Evolutionary conservation across 2,797 vertebrate species (phyloP), one percentile per base, ranked within the genome.

Genomic region (Ispidina lecontei): DNA sequence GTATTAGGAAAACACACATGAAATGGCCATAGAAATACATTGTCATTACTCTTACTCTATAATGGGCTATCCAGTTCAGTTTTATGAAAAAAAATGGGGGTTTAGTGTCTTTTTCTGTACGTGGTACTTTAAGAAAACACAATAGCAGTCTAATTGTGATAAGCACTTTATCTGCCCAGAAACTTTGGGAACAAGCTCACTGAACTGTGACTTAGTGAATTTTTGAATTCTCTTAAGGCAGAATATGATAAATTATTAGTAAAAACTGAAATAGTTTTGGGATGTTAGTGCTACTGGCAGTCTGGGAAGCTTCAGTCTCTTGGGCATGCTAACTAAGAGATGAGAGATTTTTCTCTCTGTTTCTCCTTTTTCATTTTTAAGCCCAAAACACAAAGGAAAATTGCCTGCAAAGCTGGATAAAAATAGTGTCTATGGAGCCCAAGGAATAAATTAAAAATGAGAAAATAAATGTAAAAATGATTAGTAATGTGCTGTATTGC

Each of bases 211-310:
- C 81, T 91, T 71, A 54, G 78, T 87, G 92, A 92, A 84, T 86
- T 83, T 95, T 92, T 86, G 59, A 93, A 84, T 75, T 89, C 62
- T 90, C 62, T 69, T 88, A 82, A 90, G 46, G 88, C 64, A 79
- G 77, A 87, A 76, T 56, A 58, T 82, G 58, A 84, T 93, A 89
- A 95, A 91, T 87, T 91, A 77, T 93, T 94, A 90, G 90, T 85
- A 77, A 95, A 90, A 64, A 62, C 37, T 63, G 37, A 89, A 95
- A 87, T 73, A 71, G 23, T 62, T 90, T 55, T 87, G 64, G 84
- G 81, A 82, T 68, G 64, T 54, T 73, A 71, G 64, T 84, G 78
- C 89, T 90, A 56, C 68, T 79, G 72, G 72, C 84, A 76, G 77
- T 73, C 60, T 84, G 81, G 64, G 56, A 94, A 71, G n/a, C 41